Evolutionary conservation across 2,888 invertebrate genomes (phyloP).

Genomic region (Argyresthia goedartella): DNA sequence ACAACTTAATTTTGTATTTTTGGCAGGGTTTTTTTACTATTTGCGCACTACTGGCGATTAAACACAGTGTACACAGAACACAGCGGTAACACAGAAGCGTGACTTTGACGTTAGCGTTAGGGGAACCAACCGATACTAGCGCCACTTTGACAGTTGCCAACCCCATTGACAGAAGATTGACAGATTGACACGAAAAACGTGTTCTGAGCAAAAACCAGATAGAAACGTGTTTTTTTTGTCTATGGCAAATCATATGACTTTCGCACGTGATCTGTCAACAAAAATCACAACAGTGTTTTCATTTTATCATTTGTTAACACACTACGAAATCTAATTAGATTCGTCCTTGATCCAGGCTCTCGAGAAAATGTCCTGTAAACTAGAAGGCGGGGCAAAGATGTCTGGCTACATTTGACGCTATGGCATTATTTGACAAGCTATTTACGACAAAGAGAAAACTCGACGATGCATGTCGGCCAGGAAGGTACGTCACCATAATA

Average conservation of each 20-base stretch:
- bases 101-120: no score
- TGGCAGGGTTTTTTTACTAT: no score
- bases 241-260: slow-evolving; percentile 64
- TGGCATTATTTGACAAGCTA: slow-evolving; percentile 83
- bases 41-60: no score
- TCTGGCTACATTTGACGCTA: slow-evolving; percentile 53
- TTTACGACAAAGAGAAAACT: slow-evolving; percentile 75
- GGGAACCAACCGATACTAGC: no score
- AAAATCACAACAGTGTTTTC: slow-evolving; percentile 6
- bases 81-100: no score
- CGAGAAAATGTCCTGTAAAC: background rate
- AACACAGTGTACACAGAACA: no score
- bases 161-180: no score
- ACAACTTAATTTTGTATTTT: no score
- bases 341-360: background rate
- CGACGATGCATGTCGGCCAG: slow-evolving; percentile 43
- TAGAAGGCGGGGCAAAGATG: background rate
- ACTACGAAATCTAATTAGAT: background rate
- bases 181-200: no score
- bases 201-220: no score
- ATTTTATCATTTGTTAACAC: background rate
- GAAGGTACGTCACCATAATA: slow-evolving; percentile 56
- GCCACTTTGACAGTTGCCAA: no score
- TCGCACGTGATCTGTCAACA: slow-evolving; percentile 19
- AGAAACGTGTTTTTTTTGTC: no score